Evolutionary conservation across 2,888 invertebrate genomes (phyloP).

Genomic region (Drosophila dives): DNA sequence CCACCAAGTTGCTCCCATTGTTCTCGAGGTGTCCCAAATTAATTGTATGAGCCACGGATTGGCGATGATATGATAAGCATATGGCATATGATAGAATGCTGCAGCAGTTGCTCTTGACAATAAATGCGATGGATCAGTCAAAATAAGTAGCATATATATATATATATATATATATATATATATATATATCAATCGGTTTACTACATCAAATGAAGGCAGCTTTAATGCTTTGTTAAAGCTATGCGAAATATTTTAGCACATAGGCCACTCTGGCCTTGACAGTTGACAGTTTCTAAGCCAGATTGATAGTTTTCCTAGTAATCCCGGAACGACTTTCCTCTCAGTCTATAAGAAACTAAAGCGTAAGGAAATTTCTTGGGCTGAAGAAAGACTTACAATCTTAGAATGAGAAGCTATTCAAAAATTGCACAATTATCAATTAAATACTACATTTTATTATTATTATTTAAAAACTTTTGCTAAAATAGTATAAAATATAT

Average conservation of each 20-base stretch:
- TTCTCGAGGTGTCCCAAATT: slow-evolving; percentile 58
- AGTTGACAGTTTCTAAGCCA: neutral
- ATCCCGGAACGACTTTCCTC: neutral
- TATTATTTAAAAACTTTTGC: neutral
- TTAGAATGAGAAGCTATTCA: neutral
- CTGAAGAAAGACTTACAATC: neutral
- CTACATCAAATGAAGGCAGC: neutral
- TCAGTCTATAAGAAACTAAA: neutral
- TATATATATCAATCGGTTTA: slow-evolving; percentile 7
- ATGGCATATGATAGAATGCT: slow-evolving; percentile 17
- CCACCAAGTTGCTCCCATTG: slow-evolving; percentile 22
- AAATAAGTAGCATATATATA: slow-evolving; percentile 4
- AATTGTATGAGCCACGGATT: slow-evolving; percentile 30
- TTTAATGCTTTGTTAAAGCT: neutral
- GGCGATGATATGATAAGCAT: slow-evolving; percentile 9
- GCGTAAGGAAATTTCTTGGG: neutral
- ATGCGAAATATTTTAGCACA: neutral
- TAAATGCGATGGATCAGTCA: slow-evolving; percentile 9
- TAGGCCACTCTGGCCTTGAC: neutral
- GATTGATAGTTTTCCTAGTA: neutral
- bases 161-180: neutral
- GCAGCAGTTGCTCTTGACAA: slow-evolving; percentile 50
- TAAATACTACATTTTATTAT: too few relatives aligned
- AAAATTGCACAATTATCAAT: neutral
- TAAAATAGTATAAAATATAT: neutral